Percentiles rank a stretch among this genome's conserved stretches.
Evolutionary conservation across 2,888 invertebrate genomes (phyloP).

Genomic region (Odontocerum albicorne): DNA sequence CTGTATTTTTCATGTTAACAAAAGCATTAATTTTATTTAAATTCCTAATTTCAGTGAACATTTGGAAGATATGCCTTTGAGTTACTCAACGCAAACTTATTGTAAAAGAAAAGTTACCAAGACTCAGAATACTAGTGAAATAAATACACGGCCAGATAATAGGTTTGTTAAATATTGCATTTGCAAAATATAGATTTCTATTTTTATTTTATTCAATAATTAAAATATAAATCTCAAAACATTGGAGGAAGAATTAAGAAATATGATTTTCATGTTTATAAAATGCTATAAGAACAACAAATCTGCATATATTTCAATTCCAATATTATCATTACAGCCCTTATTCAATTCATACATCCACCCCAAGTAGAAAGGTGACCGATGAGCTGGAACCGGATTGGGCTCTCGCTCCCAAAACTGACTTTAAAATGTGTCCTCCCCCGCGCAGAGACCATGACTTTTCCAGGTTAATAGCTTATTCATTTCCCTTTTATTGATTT

Average conservation of each 20-base stretch:
- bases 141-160: conserved; percentile 31
- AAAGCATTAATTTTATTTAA: too few relatives aligned
- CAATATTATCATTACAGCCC: conserved; percentile 13
- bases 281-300: neutral
- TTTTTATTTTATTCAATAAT: neutral
- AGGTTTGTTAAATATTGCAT: conserved; percentile 12
- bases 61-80: conserved; percentile 35
- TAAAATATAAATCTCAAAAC: too few relatives aligned
- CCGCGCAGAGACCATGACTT: conserved; percentile 37
- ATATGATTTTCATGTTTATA: neutral
- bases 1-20: too few relatives aligned
- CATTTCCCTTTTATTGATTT: neutral
- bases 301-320: neutral
- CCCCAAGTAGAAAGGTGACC: conserved; percentile 8
- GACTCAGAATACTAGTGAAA: conserved; percentile 45
- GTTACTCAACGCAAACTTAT: conserved; percentile 43
- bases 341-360: conserved; percentile 9
- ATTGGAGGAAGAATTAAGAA: neutral
- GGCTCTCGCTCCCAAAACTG: conserved; percentile 25
- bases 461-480: conserved; percentile 7
- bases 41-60: conserved; percentile 24
- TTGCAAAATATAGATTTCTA: neutral
- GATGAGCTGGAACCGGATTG: conserved; percentile 23
- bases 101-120: conserved; percentile 47
- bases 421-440: conserved; percentile 38